Evolutionary conservation across 2,888 invertebrate genomes (phyloP), one percentile per base, ranked within the genome.

Genomic region (Panzeria rudis): DNA sequence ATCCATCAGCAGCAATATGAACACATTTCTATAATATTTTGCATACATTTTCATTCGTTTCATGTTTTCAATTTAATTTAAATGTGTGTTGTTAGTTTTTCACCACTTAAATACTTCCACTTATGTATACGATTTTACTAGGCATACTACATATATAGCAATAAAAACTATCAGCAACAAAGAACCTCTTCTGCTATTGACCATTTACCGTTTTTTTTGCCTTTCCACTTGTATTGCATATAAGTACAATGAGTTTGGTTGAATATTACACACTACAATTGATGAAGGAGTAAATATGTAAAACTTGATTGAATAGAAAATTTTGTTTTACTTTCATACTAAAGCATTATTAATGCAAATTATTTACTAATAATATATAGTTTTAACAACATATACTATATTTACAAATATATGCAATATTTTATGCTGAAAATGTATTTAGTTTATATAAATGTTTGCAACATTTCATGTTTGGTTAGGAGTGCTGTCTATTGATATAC

Each of bases 1-100:
- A 81, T 81, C 69, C 69, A 81, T 75, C 73, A 61, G 68, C 50
- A 69, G 59, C 81, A 75, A 61, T 32, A 54, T 81, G 44, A 15
- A 61, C 17, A 75, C 35, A 69, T 56, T 80, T 75, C 61, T 69
- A 62, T 62, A 75, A 68, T 69, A 69, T 68, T 69, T 69, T 69
- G 54, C 32, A 41, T 54, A 32, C 23, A 52, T n/a, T 54, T 54
- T 32, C 7, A 38, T 54, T 25, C 32, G 4, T 38, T 71, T 79
- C 32, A n/a, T 35, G 6, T 20, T 66, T 2, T 25, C 3, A 41
- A 20, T 9, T 54, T 32, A 15, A n/a, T 23, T 41, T 73, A 5
- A 9, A 20, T 8, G 1, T 23, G 5, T 29, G 1, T 25, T 59
- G 20, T 66, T 32, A 11, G 54, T 47, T 64, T 61, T 25, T 44